Percentiles rank a stretch among this genome's conserved stretches.
phyloP scores from a whole-genome alignment of 2,888 invertebrate species.

The Cephus spinipes region DNA sequence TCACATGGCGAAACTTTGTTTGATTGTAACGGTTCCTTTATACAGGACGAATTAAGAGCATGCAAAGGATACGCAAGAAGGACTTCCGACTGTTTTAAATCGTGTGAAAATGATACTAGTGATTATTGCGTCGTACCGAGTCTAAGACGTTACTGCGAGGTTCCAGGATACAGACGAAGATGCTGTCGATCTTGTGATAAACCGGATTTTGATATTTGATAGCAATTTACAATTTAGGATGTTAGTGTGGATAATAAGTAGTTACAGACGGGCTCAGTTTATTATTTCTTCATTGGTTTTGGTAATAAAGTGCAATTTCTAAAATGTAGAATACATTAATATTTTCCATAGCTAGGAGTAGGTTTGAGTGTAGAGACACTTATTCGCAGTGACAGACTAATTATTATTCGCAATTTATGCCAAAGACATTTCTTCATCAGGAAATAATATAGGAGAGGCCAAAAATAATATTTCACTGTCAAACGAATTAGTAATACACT shows the following conservation, averaged over 20 bases:
- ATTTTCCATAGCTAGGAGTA: neutral
- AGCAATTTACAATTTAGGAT: neutral
- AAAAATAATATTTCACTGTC: neutral
- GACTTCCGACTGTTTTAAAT: conserved; percentile 34
- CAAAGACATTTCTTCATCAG: neutral
- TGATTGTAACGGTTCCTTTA: conserved; percentile 69
- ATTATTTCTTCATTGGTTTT: neutral
- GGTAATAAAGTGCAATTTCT: neutral
- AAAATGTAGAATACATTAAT: neutral
- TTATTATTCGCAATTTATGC: neutral
- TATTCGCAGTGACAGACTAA: too few relatives aligned
- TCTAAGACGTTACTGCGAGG: conserved; percentile 70
- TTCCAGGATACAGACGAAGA: conserved; percentile 71
- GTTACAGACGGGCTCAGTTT: neutral
- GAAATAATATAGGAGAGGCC: neutral
- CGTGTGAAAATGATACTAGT: conserved; percentile 62
- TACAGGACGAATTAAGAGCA: conserved; percentile 68
- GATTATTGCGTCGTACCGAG: conserved; percentile 69
- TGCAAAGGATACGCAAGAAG: conserved; percentile 64
- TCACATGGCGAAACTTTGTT: conserved; percentile 64
- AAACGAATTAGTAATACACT: conserved; percentile 47
- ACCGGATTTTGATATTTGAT: neutral
- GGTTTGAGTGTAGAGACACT: neutral
- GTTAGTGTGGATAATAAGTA: neutral
- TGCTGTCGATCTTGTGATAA: conserved; percentile 67